Conservation (phyloP, 2,888 invertebrate genomes). For the Cataglyphis rosenhaueri region DNA sequence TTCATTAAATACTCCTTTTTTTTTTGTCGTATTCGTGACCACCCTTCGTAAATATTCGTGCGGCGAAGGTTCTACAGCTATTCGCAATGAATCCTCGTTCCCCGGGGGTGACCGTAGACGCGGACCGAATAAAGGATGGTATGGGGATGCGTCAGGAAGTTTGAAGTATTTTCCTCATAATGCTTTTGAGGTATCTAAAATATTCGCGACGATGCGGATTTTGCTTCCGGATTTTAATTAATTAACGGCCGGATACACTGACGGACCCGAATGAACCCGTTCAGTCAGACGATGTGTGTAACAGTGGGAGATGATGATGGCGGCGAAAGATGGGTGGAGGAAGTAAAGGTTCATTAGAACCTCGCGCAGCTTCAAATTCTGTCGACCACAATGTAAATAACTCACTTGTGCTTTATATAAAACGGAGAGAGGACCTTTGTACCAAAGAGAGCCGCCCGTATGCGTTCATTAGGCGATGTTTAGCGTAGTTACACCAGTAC, state of each 20-base stretch:
- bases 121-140: constrained; percentile 7
- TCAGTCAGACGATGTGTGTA: constrained; percentile 43
- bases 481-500: constrained; percentile 72
- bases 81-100: constrained; percentile 51
- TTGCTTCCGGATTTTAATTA: constrained; percentile 71
- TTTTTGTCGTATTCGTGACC: constrained; percentile 19
- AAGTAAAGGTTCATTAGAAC: constrained; percentile 78
- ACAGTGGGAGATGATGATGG: background rate
- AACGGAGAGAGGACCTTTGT: constrained; percentile 77
- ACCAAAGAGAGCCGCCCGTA: constrained; percentile 81
- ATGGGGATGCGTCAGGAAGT: constrained; percentile 55
- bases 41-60: constrained; percentile 55
- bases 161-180: constrained; percentile 51
- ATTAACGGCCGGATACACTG: constrained; percentile 60
- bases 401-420: constrained; percentile 71
- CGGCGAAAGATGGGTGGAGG: constrained; percentile 31
- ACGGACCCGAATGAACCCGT: constrained; percentile 45
- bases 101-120: constrained; percentile 39
- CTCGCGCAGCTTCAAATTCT: constrained; percentile 77
- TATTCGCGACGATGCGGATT: constrained; percentile 59
- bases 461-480: constrained; percentile 81
- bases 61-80: constrained; percentile 54
- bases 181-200: constrained; percentile 61
- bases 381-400: constrained; percentile 79
- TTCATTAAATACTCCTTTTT: constrained; percentile 54